Evolutionary conservation across 2,113 vertebrate species (phyloP).

Genomic region (Micronisus gabar): DNA sequence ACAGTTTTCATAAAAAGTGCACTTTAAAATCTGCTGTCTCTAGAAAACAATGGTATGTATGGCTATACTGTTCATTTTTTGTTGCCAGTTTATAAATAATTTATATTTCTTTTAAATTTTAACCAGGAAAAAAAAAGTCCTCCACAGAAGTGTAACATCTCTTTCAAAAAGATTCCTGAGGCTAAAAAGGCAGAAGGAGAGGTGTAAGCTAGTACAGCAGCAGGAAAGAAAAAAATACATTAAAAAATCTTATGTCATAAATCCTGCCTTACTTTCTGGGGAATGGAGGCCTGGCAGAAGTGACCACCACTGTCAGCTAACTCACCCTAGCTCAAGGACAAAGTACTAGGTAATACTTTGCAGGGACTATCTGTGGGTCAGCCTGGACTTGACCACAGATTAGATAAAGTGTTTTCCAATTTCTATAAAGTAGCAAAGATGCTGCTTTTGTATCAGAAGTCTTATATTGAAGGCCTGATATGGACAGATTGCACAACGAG

Average conservation of each 20-base stretch:
- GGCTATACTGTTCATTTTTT: not conserved
- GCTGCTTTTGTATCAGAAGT: not conserved
- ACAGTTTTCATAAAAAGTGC: not conserved
- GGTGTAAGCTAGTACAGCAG: not conserved
- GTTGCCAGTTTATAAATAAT: conserved; percentile 36
- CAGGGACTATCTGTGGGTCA: not conserved
- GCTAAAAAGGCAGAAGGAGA: not conserved
- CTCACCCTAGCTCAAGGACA: not conserved
- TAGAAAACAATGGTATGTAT: not conserved
- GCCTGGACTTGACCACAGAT: not conserved
- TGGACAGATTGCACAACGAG: fast-evolving
- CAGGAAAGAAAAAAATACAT: not conserved
- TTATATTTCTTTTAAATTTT: conserved; percentile 22
- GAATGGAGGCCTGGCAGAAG: not conserved
- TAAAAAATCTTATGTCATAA: not conserved
- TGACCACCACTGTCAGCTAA: not conserved
- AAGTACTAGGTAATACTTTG: not conserved
- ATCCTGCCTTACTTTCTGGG: not conserved
- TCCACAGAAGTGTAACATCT: not conserved
- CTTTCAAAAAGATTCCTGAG: not conserved
- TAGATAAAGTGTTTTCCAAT: not conserved
- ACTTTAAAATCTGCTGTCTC: not conserved
- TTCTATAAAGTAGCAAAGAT: not conserved
- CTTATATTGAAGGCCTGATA: not conserved
- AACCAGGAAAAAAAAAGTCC: not conserved